These are phyloP conservation scores for Oligia latruncula DNA, from an alignment of 2,888 invertebrate species.

Conservation along the genomic window DNA sequence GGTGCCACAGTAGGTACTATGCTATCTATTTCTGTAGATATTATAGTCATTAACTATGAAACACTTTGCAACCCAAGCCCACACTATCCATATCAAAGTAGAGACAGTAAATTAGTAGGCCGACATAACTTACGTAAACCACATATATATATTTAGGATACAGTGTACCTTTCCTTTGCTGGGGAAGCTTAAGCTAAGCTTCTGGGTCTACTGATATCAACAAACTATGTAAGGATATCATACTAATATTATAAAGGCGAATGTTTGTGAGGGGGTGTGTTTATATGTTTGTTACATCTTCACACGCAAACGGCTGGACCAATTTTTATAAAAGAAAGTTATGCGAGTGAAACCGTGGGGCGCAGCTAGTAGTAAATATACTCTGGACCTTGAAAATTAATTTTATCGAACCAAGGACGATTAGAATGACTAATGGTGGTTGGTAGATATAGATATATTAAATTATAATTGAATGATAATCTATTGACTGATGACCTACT, in stretches of 20 bases:
- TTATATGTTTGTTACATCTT: too few species aligned
- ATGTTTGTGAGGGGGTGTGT: too few species aligned
- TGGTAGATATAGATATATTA: background rate
- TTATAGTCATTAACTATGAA: constrained; percentile 4
- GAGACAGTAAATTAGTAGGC: constrained; percentile 38
- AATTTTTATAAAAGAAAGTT: too few species aligned
- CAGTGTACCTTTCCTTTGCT: constrained; percentile 28
- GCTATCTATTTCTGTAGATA: constrained; percentile 5
- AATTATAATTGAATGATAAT: constrained; percentile 34
- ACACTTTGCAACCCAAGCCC: constrained; percentile 21
- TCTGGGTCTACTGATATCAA: constrained; percentile 27
- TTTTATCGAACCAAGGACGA: constrained; percentile 4
- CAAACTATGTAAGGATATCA: constrained; percentile 4
- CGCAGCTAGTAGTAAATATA: background rate
- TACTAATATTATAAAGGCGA: too few species aligned
- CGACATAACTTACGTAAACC: constrained; percentile 29
- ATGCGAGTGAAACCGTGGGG: too few species aligned
- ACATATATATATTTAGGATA: constrained; percentile 38
- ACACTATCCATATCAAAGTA: constrained; percentile 48
- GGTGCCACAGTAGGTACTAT: background rate
- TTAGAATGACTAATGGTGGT: background rate
- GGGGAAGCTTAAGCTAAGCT: constrained; percentile 32
- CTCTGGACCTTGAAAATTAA: constrained; percentile 1
- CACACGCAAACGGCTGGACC: too few species aligned
- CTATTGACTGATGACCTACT: constrained; percentile 17